These are phyloP conservation scores for Caenorhabditis doughertyi DNA, from an alignment of 2,888 invertebrate genomes.

Conservation along the genomic window DNA sequence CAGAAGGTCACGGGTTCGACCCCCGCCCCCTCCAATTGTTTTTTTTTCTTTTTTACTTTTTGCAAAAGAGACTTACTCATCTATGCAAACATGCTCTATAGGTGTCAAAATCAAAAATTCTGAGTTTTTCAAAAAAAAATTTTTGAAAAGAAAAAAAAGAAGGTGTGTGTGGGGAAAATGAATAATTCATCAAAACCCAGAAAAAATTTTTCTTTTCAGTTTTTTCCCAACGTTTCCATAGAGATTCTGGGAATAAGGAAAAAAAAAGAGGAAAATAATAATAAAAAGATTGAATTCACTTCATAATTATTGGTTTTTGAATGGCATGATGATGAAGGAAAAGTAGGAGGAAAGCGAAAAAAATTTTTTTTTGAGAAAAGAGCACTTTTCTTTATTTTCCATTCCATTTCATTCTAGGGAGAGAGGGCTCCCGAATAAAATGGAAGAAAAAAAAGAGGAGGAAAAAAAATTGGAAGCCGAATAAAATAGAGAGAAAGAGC, in stretches of 20 bases:
- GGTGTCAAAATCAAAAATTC: background rate
- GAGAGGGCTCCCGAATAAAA: conserved; percentile 2
- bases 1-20: too few relatives aligned
- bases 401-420: background rate
- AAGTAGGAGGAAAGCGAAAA: background rate
- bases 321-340: background rate
- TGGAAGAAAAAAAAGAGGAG: background rate
- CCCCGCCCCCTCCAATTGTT: background rate
- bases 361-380: background rate
- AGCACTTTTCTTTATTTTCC: conserved; percentile 16
- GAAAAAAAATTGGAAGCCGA: background rate
- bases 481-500: background rate
- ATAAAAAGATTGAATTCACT: background rate
- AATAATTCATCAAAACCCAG: background rate
- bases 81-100: conserved; percentile 18
- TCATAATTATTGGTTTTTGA: conserved; percentile 34
- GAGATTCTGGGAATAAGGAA: conserved; percentile 29
- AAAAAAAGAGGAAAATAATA: background rate
- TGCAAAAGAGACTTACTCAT: background rate
- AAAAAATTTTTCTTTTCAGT: background rate
- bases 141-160: background rate
- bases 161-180: background rate
- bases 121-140: background rate
- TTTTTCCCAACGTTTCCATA: conserved; percentile 35
- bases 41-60: background rate